A percentile compares a stretch with the other conserved stretches of the same genome.
Conservation (phyloP, 2,113 vertebrate species). For the Eptesicus fuscus region DNA sequence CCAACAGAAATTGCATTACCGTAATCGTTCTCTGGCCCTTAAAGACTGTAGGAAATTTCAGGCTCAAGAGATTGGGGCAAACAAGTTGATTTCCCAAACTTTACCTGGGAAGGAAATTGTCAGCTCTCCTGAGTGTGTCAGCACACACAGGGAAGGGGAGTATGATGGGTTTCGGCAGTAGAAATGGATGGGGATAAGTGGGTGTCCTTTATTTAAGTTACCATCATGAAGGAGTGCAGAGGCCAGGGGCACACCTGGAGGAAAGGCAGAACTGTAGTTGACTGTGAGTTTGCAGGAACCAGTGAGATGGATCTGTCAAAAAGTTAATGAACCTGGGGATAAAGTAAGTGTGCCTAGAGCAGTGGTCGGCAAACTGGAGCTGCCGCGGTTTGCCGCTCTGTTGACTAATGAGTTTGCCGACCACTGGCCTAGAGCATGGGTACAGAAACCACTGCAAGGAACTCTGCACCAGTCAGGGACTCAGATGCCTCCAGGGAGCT, state of each 20-base stretch:
- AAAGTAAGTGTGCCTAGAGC: background rate
- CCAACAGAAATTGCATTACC: background rate
- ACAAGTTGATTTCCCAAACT: background rate
- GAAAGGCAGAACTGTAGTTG: background rate
- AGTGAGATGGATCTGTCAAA: background rate
- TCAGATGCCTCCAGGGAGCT: background rate
- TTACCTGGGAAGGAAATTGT: background rate
- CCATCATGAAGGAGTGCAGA: background rate
- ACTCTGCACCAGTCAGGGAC: background rate
- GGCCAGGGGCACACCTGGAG: background rate
- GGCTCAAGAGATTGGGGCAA: conserved; percentile 22
- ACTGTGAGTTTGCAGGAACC: background rate
- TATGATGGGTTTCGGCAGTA: background rate
- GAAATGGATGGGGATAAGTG: background rate
- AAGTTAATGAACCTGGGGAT: background rate
- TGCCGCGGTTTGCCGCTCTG: no score
- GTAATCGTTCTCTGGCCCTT: background rate
- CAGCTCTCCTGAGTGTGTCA: background rate
- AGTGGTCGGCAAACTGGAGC: no score
- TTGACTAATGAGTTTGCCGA: no score
- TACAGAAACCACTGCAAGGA: background rate
- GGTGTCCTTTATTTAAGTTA: background rate
- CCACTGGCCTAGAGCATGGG: background rate
- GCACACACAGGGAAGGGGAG: background rate
- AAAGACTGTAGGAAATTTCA: conserved; percentile 1